phyloP scores from a whole-genome alignment of 2,888 invertebrate genomes.

The Neoaliturus tenellus region DNA sequence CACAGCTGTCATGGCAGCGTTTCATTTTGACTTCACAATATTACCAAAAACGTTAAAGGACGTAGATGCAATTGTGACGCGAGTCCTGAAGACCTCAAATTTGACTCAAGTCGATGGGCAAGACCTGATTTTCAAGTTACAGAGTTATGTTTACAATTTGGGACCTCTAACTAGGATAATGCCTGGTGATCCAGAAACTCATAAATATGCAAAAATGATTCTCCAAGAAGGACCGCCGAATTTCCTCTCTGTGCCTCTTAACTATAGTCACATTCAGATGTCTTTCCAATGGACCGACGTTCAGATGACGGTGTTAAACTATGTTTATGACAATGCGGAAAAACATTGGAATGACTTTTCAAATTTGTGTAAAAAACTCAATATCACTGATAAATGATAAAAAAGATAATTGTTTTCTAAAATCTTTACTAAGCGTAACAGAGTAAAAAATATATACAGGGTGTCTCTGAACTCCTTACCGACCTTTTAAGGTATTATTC shows the following conservation, averaged over 20 bases:
- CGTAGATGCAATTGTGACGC: neutral
- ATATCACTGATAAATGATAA: neutral
- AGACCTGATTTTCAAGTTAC: conserved; percentile 19
- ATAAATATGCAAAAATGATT: conserved; percentile 3
- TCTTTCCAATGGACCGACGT: conserved; percentile 20
- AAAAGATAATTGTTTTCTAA: neutral
- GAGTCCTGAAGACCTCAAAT: conserved; percentile 2
- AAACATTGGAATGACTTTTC: conserved; percentile 32
- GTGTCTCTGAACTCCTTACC: too few relatives aligned
- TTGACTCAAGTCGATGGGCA: neutral
- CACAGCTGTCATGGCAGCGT: neutral
- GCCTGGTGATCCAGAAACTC: neutral
- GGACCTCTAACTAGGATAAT: conserved; percentile 23
- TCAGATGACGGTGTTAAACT: conserved; percentile 30
- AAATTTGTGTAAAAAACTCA: neutral
- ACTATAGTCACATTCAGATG: neutral
- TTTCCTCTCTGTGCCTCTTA: neutral
- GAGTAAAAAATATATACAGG: too few relatives aligned
- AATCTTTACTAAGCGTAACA: too few relatives aligned
- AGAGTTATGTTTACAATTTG: conserved; percentile 26
- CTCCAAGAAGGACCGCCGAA: neutral
- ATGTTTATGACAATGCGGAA: conserved; percentile 27
- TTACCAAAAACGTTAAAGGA: conserved; percentile 8
- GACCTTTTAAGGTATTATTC: too few relatives aligned
- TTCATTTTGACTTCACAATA: conserved; percentile 8